These are phyloP conservation scores for Halcyon chelicuti DNA, from an alignment of 2,797 vertebrate species.

Conservation along the genomic window DNA sequence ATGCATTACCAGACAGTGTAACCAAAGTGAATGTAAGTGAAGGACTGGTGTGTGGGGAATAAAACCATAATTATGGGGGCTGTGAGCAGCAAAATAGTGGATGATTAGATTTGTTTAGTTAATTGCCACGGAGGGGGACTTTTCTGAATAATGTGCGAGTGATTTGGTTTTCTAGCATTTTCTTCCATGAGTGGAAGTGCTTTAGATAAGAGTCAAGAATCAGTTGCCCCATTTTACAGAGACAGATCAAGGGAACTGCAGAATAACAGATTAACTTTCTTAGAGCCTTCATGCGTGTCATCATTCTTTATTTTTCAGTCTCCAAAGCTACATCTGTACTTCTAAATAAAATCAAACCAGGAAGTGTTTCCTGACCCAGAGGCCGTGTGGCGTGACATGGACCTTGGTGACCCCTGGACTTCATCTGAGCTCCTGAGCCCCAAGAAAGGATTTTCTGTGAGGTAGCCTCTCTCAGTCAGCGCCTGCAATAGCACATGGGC, in stretches of 20 bases:
- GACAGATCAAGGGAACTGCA: background rate
- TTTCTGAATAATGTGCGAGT: fast-evolving
- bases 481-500: background rate
- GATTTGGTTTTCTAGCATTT: background rate
- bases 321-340: background rate
- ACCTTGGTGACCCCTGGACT: background rate
- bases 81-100: background rate
- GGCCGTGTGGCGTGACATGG: background rate
- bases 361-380: background rate
- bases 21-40: background rate
- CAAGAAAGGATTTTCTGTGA: background rate
- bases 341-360: background rate
- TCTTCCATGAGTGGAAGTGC: background rate
- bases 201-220: background rate
- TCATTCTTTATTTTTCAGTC: background rate
- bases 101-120: background rate
- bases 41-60: background rate
- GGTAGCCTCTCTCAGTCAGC: background rate
- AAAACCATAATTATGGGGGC: background rate
- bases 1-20: background rate
- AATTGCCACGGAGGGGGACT: background rate
- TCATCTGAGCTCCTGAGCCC: background rate
- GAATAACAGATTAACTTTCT: background rate
- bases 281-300: background rate
- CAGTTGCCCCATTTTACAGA: background rate